Evolutionary conservation across 2,113 vertebrate species (phyloP).

Genomic region (Junco hyemalis): DNA sequence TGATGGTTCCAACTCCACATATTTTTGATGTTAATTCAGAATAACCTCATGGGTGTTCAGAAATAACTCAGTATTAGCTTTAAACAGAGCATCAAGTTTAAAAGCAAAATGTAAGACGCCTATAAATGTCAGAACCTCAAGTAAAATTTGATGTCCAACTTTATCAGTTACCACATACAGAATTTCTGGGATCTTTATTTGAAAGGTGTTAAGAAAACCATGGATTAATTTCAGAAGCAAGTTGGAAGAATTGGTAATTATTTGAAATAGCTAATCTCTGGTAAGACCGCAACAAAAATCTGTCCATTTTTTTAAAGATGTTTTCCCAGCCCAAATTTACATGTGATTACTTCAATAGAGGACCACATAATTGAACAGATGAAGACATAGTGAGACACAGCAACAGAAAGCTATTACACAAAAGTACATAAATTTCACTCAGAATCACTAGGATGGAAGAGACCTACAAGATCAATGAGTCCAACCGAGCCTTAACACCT

Average conservation of each 20-base stretch:
- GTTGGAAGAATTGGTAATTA: background rate
- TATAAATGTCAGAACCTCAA: background rate
- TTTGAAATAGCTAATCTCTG: background rate
- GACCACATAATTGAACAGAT: background rate
- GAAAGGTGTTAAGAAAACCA: background rate
- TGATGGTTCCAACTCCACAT: background rate
- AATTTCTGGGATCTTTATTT: background rate
- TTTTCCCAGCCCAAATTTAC: background rate
- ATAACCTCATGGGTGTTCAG: background rate
- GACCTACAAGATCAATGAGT: accelerated
- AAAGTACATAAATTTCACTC: background rate
- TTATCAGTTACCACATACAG: background rate
- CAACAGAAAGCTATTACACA: background rate
- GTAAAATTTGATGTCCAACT: background rate
- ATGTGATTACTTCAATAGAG: background rate
- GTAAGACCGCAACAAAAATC: background rate
- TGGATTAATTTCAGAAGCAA: background rate
- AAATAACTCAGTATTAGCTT: background rate
- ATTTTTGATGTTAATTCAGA: background rate
- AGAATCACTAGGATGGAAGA: background rate
- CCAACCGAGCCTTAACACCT: background rate
- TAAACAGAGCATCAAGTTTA: background rate
- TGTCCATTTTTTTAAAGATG: background rate
- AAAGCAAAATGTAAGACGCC: background rate
- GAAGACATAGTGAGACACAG: background rate